A percentile compares a stretch with the other conserved stretches of the same genome.
These are phyloP conservation scores for Hemithea aestivaria DNA, from an alignment of 2,888 invertebrate species.

Conservation along the genomic window DNA sequence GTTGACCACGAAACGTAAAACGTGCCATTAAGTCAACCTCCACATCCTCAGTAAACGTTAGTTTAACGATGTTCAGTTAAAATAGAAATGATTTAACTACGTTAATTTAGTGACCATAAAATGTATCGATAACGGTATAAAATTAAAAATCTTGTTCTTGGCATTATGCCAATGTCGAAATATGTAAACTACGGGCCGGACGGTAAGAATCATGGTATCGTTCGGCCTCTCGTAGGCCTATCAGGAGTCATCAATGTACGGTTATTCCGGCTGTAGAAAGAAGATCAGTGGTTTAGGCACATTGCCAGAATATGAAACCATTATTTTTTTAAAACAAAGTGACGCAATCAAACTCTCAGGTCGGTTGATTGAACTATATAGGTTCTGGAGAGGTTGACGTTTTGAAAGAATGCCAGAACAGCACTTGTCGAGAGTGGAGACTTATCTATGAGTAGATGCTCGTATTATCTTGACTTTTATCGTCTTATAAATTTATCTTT, in stretches of 20 bases:
- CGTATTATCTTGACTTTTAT: too few species aligned
- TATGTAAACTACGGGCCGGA: slow-evolving; percentile 6
- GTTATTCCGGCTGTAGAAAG: slow-evolving; percentile 15
- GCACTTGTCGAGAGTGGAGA: too few species aligned
- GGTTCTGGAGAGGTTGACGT: too few species aligned
- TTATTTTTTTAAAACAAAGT: slow-evolving; percentile 46
- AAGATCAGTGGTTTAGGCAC: slow-evolving; percentile 41
- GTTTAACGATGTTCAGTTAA: slow-evolving; percentile 18
- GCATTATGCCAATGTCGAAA: slow-evolving; percentile 11
- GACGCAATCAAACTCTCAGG: slow-evolving; percentile 42
- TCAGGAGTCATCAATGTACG: slow-evolving; percentile 26
- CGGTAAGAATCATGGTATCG: slow-evolving; percentile 13
- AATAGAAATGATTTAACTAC: slow-evolving; percentile 33
- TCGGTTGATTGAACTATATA: slow-evolving; percentile 12
- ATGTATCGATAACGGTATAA: slow-evolving; percentile 22
- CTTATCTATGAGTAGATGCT: too few species aligned
- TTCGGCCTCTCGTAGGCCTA: slow-evolving; percentile 24
- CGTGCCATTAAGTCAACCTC: background rate
- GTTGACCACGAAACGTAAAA: background rate
- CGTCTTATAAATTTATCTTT: too few species aligned
- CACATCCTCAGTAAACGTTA: slow-evolving; percentile 23
- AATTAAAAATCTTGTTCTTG: slow-evolving; percentile 19
- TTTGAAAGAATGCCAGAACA: too few species aligned
- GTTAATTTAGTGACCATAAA: slow-evolving; percentile 22
- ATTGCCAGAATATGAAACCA: slow-evolving; percentile 46